Conservation (phyloP, 2,113 vertebrate genomes). For the Gadus macrocephalus region DNA sequence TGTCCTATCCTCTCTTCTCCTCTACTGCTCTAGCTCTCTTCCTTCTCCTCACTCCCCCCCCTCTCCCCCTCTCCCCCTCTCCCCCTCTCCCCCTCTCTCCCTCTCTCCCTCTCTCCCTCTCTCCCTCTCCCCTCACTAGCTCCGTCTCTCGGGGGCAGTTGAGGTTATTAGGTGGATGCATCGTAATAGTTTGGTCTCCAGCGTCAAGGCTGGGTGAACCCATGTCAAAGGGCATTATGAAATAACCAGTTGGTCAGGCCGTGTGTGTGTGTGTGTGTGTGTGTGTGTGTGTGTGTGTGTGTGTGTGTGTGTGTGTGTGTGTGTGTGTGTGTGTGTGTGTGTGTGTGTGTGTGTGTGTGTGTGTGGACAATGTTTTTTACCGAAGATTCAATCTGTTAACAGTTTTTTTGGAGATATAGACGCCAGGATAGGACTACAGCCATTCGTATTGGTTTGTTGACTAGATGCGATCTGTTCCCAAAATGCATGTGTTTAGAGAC, state of each 20-base stretch:
- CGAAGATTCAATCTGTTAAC: no score
- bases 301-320: not conserved
- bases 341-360: not conserved
- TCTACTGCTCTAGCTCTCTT: no score
- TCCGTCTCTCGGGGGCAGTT: not conserved
- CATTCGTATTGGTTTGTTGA: no score
- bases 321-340: not conserved
- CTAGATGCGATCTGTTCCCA: no score
- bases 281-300: no score
- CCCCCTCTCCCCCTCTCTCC: no score
- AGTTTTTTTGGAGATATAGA: no score
- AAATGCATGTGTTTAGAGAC: no score
- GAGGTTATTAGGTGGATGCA: not conserved
- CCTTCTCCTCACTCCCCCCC: no score
- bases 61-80: no score
- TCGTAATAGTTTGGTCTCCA: not conserved
- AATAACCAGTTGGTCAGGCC: not conserved
- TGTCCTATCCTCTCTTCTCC: no score
- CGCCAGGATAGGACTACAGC: no score
- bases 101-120: not conserved
- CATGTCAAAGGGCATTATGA: not conserved
- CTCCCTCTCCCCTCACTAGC: not conserved
- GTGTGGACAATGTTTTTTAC: not conserved
- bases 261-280: not conserved
- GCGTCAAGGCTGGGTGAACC: not conserved